Conservation (phyloP, 2,888 invertebrate species). For the Ecliptopera silaceata region DNA sequence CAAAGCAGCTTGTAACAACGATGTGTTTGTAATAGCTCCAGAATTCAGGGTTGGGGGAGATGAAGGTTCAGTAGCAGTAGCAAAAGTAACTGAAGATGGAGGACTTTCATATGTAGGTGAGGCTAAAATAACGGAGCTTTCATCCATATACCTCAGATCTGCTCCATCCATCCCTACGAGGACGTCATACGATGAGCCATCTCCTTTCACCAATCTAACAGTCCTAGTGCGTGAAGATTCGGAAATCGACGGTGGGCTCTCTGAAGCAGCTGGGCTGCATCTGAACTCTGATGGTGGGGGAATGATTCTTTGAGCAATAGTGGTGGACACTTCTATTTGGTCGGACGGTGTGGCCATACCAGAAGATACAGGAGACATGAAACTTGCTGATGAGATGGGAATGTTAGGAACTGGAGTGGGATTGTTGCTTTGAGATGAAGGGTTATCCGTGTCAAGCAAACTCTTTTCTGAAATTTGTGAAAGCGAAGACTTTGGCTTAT, state of each 20-base stretch:
- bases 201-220: constrained; percentile 81
- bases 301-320: constrained; percentile 86
- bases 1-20: constrained; percentile 88
- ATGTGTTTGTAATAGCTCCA: constrained; percentile 82
- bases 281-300: constrained; percentile 89
- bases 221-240: constrained; percentile 81
- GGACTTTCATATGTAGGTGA: constrained; percentile 91
- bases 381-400: constrained; percentile 60
- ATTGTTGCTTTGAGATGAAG: constrained; percentile 59
- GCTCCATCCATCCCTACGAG: constrained; percentile 91
- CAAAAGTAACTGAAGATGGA: constrained; percentile 85
- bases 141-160: constrained; percentile 96
- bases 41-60: constrained; percentile 82
- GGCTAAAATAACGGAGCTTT: constrained; percentile 92
- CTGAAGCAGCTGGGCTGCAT: constrained; percentile 86
- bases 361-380: constrained; percentile 69
- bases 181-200: constrained; percentile 87
- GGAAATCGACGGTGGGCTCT: constrained; percentile 84
- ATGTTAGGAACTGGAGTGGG: constrained; percentile 59
- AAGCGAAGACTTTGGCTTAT: constrained; percentile 73
- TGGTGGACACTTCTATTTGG: constrained; percentile 71
- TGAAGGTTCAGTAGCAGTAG: constrained; percentile 84
- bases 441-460: constrained; percentile 84
- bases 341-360: constrained; percentile 74
- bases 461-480: constrained; percentile 86